Evolutionary conservation across 2,797 vertebrate species (phyloP).

Genomic region (Acomys russatus): DNA sequence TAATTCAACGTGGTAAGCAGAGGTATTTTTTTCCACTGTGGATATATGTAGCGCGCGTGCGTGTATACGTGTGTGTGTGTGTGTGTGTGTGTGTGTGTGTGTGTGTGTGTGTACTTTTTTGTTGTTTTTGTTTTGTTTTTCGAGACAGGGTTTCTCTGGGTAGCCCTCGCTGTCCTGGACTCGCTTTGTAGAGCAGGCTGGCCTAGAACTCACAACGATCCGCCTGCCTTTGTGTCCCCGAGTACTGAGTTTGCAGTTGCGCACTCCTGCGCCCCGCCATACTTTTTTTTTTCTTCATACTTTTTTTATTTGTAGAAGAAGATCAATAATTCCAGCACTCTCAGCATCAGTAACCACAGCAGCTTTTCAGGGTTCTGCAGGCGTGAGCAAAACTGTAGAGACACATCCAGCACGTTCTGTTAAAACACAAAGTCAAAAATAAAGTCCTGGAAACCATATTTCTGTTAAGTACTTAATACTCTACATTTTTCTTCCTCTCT

Average conservation of each 20-base stretch:
- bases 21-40: neutral
- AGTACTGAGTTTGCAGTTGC: too few relatives aligned
- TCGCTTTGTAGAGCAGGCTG: too few relatives aligned
- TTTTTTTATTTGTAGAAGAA: neutral
- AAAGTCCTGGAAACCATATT: neutral
- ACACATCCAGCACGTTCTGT: neutral
- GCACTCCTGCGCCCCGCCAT: too few relatives aligned
- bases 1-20: neutral
- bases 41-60: neutral
- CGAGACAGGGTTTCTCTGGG: too few relatives aligned
- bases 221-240: too few relatives aligned
- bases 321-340: neutral
- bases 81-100: too few relatives aligned
- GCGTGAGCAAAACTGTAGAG: neutral
- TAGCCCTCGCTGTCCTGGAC: too few relatives aligned
- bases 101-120: too few relatives aligned
- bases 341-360: neutral
- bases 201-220: too few relatives aligned
- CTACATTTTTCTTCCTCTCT: neutral
- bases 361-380: neutral
- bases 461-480: neutral
- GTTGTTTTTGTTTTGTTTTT: too few relatives aligned
- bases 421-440: neutral
- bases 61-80: too few relatives aligned
- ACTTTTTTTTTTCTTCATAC: too few relatives aligned